These are phyloP conservation scores for Nesospiza acunhae DNA, from an alignment of 2,113 vertebrate genomes.

Conservation along the genomic window DNA sequence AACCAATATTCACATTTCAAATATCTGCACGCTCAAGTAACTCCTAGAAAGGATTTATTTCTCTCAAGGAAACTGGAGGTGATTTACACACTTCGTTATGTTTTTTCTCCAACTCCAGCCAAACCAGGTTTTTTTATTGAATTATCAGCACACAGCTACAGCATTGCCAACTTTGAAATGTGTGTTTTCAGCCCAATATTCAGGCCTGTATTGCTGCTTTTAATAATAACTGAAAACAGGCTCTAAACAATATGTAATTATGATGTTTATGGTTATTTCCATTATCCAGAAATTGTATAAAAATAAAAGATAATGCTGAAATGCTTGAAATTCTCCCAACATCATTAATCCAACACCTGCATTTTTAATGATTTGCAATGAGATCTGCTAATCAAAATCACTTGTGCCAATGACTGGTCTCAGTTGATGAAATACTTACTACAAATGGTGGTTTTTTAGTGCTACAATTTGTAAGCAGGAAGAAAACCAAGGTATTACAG, in stretches of 20 bases:
- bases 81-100: background rate
- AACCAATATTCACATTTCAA: background rate
- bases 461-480: rapidly evolving
- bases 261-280: background rate
- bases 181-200: background rate
- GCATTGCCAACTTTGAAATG: background rate
- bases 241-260: background rate
- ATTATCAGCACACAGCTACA: background rate
- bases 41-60: background rate
- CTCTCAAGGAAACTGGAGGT: background rate
- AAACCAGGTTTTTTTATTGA: background rate
- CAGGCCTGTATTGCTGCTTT: background rate
- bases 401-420: background rate
- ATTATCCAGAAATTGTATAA: background rate
- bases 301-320: background rate
- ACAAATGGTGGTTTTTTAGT: background rate
- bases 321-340: background rate
- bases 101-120: background rate
- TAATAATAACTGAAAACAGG: background rate
- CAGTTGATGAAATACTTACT: background rate
- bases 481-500: background rate
- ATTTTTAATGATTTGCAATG: background rate
- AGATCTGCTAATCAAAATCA: background rate
- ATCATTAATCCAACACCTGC: background rate
- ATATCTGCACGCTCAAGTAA: rapidly evolving